Conservation (phyloP, 2,113 vertebrate genomes). For the Tricholaema leucomelas region DNA sequence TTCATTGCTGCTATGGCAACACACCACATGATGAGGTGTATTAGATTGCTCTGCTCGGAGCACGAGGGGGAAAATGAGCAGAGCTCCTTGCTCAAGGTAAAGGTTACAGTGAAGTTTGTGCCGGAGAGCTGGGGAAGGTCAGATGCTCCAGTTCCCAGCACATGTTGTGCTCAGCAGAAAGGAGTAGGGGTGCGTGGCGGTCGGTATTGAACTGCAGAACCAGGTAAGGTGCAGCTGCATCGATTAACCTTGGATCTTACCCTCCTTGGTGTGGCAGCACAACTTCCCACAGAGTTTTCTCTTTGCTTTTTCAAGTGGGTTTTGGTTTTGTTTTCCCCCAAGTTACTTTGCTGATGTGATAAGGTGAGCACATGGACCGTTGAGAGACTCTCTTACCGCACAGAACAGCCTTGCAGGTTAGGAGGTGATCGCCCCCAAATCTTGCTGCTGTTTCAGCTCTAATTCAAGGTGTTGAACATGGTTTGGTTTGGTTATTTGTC, state of each 20-base stretch:
- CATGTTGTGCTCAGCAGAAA: slow-evolving; percentile 35
- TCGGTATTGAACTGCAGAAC: slow-evolving; percentile 53
- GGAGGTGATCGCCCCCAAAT: neutral
- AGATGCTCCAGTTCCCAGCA: slow-evolving; percentile 53
- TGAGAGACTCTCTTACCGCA: neutral
- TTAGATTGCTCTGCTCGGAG: slow-evolving; percentile 91
- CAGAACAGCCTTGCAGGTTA: neutral
- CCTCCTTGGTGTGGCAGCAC: neutral
- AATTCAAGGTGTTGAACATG: neutral
- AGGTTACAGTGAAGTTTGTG: slow-evolving; percentile 80
- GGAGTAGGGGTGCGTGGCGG: slow-evolving; percentile 39
- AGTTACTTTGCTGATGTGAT: neutral
- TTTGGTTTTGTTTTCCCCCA: neutral
- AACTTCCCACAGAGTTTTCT: slow-evolving; percentile 37
- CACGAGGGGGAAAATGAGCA: slow-evolving; percentile 77
- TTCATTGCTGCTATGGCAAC: slow-evolving; percentile 93
- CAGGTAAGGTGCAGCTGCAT: slow-evolving; percentile 71
- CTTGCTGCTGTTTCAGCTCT: neutral
- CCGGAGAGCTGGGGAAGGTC: slow-evolving; percentile 60
- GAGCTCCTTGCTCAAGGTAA: slow-evolving; percentile 81
- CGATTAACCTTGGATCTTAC: neutral
- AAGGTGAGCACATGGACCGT: neutral
- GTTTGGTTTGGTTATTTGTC: neutral
- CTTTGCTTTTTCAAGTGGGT: neutral
- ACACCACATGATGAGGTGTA: slow-evolving; percentile 96